These are phyloP conservation scores for Leptinotarsa peninsularis DNA, from an alignment of 2,888 invertebrate genomes.

Conservation along the genomic window DNA sequence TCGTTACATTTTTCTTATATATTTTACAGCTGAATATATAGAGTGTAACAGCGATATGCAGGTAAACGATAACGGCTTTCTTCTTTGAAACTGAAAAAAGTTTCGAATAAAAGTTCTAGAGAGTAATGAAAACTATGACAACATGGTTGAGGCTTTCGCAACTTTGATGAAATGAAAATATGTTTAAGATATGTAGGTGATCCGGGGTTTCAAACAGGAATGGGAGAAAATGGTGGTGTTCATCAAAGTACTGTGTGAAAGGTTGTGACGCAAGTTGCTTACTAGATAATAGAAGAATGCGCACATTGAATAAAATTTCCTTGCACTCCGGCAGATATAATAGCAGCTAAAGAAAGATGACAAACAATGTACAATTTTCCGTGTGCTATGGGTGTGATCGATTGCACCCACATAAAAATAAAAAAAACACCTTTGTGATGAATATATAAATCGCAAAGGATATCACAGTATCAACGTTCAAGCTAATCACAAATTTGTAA, in stretches of 20 bases:
- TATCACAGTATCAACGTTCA: slow-evolving; percentile 40
- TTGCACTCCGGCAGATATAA: slow-evolving; percentile 17
- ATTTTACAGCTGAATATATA: too few species aligned
- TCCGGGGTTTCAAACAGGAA: slow-evolving; percentile 8
- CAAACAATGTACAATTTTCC: slow-evolving; percentile 19
- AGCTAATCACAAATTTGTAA: slow-evolving; percentile 32
- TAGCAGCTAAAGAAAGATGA: slow-evolving; percentile 19
- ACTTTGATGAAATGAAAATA: background rate
- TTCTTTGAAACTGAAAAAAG: too few species aligned
- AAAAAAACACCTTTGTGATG: too few species aligned
- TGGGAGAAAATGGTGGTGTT: slow-evolving; percentile 13
- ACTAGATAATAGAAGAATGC: background rate
- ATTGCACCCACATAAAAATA: too few species aligned
- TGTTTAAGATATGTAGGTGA: background rate
- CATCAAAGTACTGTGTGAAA: slow-evolving; percentile 11
- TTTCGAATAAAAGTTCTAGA: too few species aligned
- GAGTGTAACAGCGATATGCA: too few species aligned
- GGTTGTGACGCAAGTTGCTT: background rate
- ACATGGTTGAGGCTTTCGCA: background rate
- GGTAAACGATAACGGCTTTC: too few species aligned
- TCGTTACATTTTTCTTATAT: too few species aligned
- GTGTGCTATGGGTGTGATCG: background rate
- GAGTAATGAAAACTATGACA: too few species aligned
- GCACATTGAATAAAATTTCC: slow-evolving; percentile 31
- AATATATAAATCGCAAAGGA: too few species aligned